Evolutionary conservation across 2,113 vertebrate species (phyloP).

Genomic region (Pseudorasbora parva): DNA sequence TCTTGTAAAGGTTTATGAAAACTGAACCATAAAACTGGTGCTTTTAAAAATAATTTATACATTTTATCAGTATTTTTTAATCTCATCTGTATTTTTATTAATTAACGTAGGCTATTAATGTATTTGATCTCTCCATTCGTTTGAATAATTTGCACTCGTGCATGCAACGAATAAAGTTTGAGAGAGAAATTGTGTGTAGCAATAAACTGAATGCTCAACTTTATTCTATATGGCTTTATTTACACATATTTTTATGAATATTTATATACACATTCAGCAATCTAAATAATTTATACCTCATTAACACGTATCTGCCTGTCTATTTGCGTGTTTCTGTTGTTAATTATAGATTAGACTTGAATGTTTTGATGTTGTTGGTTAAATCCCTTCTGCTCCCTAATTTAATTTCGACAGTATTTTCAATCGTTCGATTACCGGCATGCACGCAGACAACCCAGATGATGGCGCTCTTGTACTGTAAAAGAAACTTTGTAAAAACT

Average conservation of each 20-base stretch:
- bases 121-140: not conserved
- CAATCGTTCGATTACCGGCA: too few relatives aligned
- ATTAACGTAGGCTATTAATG: not conserved
- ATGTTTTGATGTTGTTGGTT: not conserved
- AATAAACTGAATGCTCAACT: not conserved
- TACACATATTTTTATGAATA: not conserved
- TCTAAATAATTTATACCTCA: not conserved
- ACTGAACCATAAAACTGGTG: not conserved
- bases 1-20: not conserved
- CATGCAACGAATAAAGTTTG: not conserved
- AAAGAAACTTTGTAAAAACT: constrained; percentile 12
- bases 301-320: not conserved
- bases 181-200: not conserved
- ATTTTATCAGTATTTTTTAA: not conserved
- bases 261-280: too few relatives aligned
- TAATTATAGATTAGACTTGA: not conserved
- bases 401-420: not conserved
- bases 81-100: too few relatives aligned
- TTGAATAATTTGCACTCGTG: not conserved
- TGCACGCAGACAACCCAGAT: not conserved
- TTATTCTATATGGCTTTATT: not conserved
- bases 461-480: constrained; percentile 42
- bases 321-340: not conserved
- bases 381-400: not conserved
- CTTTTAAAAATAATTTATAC: not conserved